Evolutionary conservation across 2,888 invertebrate genomes (phyloP).

Genomic region (Alviniconcha strummeri): DNA sequence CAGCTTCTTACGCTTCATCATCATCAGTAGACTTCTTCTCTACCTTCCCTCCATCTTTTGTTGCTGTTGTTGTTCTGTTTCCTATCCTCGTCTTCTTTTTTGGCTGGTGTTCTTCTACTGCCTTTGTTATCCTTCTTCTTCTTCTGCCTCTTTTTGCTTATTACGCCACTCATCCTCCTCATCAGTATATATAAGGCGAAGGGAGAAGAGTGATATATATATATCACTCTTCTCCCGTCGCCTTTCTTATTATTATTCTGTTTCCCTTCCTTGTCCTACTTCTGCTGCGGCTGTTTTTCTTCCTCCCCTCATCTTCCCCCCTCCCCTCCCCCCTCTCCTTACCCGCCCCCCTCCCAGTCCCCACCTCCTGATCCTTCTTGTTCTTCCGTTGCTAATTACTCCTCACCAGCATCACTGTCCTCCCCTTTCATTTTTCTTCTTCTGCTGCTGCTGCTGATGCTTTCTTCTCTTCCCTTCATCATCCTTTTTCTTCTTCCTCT

Average conservation of each 20-base stretch:
- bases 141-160: not conserved
- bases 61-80: not conserved
- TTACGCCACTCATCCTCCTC: not conserved
- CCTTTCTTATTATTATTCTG: not conserved
- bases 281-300: not conserved
- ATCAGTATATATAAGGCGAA: not conserved
- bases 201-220: no score
- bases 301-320: not conserved
- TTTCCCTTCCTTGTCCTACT: not conserved
- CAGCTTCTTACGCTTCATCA: no score
- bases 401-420: not conserved
- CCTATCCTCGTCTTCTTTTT: not conserved
- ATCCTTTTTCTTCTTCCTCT: not conserved
- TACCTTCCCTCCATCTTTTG: not conserved
- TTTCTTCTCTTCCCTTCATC: not conserved
- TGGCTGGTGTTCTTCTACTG: not conserved
- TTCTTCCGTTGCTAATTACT: not conserved
- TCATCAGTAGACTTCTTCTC: no score
- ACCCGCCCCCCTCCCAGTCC: not conserved
- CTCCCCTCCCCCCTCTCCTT: not conserved
- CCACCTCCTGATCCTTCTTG: not conserved
- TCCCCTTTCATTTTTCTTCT: not conserved
- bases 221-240: not conserved
- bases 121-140: no score
- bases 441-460: not conserved